These are phyloP conservation scores for Epizoanthus ramosus DNA, from an alignment of 92 coral and sea anemone species.

Conservation along the genomic window DNA sequence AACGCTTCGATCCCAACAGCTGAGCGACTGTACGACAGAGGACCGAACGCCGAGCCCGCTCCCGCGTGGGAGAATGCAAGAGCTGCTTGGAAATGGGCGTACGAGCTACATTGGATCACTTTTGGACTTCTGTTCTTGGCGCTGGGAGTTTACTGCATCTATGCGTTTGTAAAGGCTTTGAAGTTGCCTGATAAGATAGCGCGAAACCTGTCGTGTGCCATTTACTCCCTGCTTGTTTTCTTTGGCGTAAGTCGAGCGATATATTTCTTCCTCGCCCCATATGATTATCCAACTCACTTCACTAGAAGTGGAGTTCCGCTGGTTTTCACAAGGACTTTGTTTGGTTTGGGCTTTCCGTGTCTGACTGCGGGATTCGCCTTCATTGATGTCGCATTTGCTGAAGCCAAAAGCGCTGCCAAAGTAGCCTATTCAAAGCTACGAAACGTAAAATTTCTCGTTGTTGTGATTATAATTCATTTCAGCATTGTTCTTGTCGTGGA, in stretches of 20 bases:
- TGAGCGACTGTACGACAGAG: neutral
- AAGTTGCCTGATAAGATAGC: conserved; percentile 22
- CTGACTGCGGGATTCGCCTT: conserved; percentile 30
- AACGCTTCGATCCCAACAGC: neutral
- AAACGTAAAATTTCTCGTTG: conserved; percentile 24
- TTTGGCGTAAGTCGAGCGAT: conserved; percentile 23
- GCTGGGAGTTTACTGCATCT: conserved; percentile 16
- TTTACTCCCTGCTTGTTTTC: conserved; percentile 23
- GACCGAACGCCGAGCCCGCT: conserved; percentile 38
- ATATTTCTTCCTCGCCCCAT: conserved; percentile 7
- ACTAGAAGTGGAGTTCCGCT: conserved; percentile 3
- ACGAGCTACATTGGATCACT: conserved; percentile 24
- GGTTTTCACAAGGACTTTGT: conserved; percentile 26
- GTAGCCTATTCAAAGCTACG: conserved; percentile 30
- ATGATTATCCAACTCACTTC: conserved; percentile 31
- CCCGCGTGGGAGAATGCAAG: conserved; percentile 17
- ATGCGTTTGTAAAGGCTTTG: conserved; percentile 6
- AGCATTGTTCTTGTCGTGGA: conserved; percentile 16
- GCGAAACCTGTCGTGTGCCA: conserved; percentile 22
- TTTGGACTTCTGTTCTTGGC: neutral
- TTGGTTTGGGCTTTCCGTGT: conserved; percentile 30
- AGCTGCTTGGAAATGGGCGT: conserved; percentile 27
- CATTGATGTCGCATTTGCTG: conserved; percentile 19
- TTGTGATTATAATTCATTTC: conserved; percentile 19
- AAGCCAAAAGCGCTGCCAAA: conserved; percentile 28